These are phyloP conservation scores for Apostichopus parvimensis DNA, from an alignment of 35 echinoderm and acorn worm species.

Conservation along the genomic window DNA sequence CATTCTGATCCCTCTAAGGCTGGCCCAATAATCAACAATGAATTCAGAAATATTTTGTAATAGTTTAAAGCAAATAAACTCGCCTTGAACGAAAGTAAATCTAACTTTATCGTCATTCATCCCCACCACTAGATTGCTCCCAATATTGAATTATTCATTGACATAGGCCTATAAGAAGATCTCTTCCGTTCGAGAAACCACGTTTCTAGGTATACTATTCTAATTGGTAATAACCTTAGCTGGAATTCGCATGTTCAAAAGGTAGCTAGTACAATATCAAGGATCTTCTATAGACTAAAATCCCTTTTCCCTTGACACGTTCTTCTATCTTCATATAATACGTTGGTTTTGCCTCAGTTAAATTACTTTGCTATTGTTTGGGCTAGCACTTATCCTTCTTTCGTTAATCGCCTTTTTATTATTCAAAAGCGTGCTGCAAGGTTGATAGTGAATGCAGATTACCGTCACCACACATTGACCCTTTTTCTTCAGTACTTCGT, in stretches of 20 bases:
- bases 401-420: neutral
- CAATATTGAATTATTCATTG: neutral
- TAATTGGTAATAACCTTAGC: slow-evolving; percentile 27
- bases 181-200: slow-evolving; percentile 14
- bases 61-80: too few species aligned
- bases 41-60: too few species aligned
- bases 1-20: too few species aligned
- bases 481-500: neutral
- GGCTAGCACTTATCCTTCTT: neutral
- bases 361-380: neutral
- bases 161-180: neutral
- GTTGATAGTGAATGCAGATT: neutral
- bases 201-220: neutral
- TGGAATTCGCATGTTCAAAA: neutral
- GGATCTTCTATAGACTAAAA: slow-evolving; percentile 16
- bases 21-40: too few species aligned
- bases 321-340: neutral
- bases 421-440: neutral
- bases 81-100: too few species aligned
- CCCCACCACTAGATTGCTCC: neutral
- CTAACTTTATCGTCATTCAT: neutral
- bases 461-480: neutral
- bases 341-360: neutral
- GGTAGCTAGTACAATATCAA: slow-evolving; percentile 21
- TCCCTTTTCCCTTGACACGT: neutral